Percentiles rank a stretch among this genome's conserved stretches.
Conservation (phyloP, 2,113 vertebrate species). For the Hiodon alosoides region DNA sequence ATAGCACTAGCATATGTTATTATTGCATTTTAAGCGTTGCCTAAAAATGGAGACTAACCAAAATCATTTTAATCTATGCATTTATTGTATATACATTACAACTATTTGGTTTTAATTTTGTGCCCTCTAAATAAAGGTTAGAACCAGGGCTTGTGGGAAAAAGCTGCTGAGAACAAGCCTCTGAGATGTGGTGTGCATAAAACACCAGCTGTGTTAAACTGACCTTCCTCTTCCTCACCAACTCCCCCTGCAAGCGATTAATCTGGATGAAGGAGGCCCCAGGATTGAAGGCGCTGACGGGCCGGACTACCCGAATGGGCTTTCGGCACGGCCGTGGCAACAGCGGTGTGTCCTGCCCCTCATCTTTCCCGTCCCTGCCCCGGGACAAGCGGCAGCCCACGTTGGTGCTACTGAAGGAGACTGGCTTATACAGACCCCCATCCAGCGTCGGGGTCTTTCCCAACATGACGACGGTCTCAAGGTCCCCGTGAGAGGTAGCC, state of each 20-base stretch:
- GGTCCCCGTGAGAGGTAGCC: slow-evolving; percentile 56
- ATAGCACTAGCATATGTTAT: no score
- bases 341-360: slow-evolving; percentile 33
- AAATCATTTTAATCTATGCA: no score
- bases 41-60: no score
- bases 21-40: no score
- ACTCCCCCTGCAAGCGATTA: slow-evolving; percentile 65
- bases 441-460: slow-evolving; percentile 37
- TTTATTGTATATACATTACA: no score
- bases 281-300: slow-evolving; percentile 49
- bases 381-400: slow-evolving; percentile 29
- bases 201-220: neutral
- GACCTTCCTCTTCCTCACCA: slow-evolving; percentile 64
- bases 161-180: no score
- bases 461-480: slow-evolving; percentile 39
- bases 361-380: slow-evolving; percentile 34
- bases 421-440: slow-evolving; percentile 41
- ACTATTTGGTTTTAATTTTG: no score
- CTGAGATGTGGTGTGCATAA: no score
- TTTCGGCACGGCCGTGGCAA: slow-evolving; percentile 27
- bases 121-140: no score
- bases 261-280: slow-evolving; percentile 52
- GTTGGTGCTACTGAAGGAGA: slow-evolving; percentile 54
- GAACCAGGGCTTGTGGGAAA: no score
- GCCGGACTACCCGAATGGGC: slow-evolving; percentile 49